These are phyloP conservation scores for Pseudoips prasinana DNA, from an alignment of 2,888 invertebrate species.

Conservation along the genomic window DNA sequence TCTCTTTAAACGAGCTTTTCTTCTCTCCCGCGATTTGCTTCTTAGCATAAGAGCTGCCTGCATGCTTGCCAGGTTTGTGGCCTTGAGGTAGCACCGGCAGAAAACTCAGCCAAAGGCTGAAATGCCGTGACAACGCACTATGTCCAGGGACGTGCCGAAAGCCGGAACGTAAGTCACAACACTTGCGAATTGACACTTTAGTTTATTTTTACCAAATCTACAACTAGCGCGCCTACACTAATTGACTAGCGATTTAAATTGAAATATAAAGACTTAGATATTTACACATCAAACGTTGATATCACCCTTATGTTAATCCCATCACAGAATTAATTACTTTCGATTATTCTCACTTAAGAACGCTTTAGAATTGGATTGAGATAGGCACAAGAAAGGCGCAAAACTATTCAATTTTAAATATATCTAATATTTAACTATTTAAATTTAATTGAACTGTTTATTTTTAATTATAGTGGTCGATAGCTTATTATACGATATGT, in stretches of 20 bases:
- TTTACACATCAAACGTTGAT: constrained; percentile 57
- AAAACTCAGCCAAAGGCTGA: constrained; percentile 48
- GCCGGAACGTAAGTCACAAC: too few species aligned
- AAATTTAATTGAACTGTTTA: constrained; percentile 30
- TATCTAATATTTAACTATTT: constrained; percentile 39
- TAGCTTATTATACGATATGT: constrained; percentile 74
- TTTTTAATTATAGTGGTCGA: constrained; percentile 51
- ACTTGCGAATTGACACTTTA: constrained; percentile 22
- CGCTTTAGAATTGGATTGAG: constrained; percentile 65
- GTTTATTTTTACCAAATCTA: constrained; percentile 31
- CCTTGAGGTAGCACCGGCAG: constrained; percentile 49
- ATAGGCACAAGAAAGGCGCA: constrained; percentile 79
- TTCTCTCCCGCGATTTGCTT: constrained; percentile 93
- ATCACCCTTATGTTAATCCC: constrained; percentile 59
- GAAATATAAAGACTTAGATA: constrained; percentile 37
- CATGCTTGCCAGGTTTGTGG: constrained; percentile 87
- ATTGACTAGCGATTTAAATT: constrained; percentile 48
- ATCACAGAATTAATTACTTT: constrained; percentile 67
- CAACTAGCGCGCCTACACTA: constrained; percentile 51
- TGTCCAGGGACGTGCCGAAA: constrained; percentile 9
- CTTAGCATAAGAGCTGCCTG: constrained; percentile 96
- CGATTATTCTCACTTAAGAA: constrained; percentile 58
- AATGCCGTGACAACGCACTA: constrained; percentile 18
- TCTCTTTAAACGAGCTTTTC: constrained; percentile 88
- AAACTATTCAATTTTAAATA: constrained; percentile 57